Percentiles rank a stretch among this genome's conserved stretches.
Evolutionary conservation across 2,797 vertebrate genomes (phyloP).

Genomic region (Dendrocincla tyrannina): DNA sequence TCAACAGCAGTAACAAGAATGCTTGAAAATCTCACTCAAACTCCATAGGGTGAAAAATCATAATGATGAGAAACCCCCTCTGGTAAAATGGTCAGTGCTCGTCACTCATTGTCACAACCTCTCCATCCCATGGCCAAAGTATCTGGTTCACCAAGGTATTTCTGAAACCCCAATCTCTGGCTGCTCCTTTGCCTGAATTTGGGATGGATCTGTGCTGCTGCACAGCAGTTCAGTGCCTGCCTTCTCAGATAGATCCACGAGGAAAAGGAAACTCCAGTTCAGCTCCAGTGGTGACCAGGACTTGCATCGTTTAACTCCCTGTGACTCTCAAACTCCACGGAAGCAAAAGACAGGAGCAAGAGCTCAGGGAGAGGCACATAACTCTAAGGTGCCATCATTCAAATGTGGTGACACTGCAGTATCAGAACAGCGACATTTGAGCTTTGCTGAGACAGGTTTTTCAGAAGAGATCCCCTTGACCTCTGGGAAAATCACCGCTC

Average conservation of each 20-base stretch:
- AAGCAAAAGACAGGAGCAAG: not conserved
- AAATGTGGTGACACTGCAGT: not conserved
- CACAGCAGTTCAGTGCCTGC: not conserved
- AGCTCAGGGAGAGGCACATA: not conserved
- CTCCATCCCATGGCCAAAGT: not conserved
- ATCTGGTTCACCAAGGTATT: not conserved
- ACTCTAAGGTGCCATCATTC: not conserved
- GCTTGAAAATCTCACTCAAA: not conserved
- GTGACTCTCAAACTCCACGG: not conserved
- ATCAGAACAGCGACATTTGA: not conserved
- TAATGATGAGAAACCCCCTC: not conserved
- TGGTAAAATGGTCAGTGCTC: not conserved
- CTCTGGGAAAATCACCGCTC: not conserved
- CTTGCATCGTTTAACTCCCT: rapidly evolving
- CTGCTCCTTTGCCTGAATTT: not conserved
- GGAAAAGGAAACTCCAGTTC: not conserved
- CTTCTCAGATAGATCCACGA: not conserved
- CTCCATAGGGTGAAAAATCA: not conserved
- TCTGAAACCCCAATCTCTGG: not conserved
- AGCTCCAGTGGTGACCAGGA: not conserved
- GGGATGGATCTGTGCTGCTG: not conserved
- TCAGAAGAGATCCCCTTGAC: not conserved
- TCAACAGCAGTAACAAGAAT: not conserved
- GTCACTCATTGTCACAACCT: rapidly evolving
- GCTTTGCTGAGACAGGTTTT: not conserved